Conservation (phyloP, 2,113 vertebrate genomes). For the Megaceryle torquata region DNA sequence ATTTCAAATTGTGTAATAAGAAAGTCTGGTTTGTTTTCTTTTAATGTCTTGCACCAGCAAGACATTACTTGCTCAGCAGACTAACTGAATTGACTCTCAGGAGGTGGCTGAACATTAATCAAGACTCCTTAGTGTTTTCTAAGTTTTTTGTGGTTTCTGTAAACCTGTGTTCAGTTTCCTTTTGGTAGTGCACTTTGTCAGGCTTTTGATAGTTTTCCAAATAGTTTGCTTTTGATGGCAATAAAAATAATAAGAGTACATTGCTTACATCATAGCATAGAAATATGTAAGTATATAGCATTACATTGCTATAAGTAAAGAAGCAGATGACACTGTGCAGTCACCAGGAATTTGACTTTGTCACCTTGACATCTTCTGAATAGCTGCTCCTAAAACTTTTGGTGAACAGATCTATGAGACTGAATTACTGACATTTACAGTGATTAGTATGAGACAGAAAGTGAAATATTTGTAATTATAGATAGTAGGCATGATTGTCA, state of each 20-base stretch:
- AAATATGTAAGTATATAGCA: rapidly evolving
- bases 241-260: neutral
- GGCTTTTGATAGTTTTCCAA: neutral
- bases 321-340: neutral
- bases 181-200: neutral
- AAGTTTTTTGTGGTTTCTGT: neutral
- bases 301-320: neutral
- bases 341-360: neutral
- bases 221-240: neutral
- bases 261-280: neutral
- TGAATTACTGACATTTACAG: neutral
- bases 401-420: neutral
- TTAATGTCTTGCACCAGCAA: neutral
- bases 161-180: neutral
- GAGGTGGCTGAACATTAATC: neutral
- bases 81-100: neutral
- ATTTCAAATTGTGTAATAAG: neutral
- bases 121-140: neutral
- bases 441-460: neutral
- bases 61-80: neutral
- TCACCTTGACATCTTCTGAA: neutral
- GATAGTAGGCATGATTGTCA: neutral
- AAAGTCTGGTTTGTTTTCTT: neutral
- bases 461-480: neutral
- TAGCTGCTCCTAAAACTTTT: neutral